Conservation (phyloP, 2,888 invertebrate species). For the Drosophila falleni region DNA sequence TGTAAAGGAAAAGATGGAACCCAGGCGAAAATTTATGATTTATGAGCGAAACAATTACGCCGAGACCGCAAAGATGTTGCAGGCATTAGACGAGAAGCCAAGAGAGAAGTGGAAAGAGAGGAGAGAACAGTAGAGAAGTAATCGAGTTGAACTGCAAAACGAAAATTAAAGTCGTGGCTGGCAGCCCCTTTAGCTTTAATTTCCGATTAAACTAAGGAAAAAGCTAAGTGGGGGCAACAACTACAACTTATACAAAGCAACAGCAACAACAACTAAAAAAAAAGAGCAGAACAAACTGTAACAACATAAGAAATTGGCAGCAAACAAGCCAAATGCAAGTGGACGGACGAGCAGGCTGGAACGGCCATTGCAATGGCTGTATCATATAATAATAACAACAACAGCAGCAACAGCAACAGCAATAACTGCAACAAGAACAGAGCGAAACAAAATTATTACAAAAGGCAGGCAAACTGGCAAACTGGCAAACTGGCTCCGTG, state of each 20-base stretch:
- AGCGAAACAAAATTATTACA: constrained; percentile 76
- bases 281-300: constrained; percentile 74
- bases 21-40: constrained; percentile 74
- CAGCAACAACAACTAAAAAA: constrained; percentile 21
- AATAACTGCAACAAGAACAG: constrained; percentile 25
- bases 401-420: constrained; percentile 39
- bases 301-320: constrained; percentile 81
- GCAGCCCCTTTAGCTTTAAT: constrained; percentile 80
- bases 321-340: constrained; percentile 73
- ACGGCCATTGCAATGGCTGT: constrained; percentile 77
- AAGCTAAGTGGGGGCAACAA: constrained; percentile 68
- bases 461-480: constrained; percentile 56
- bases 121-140: constrained; percentile 5
- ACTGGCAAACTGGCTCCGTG: constrained; percentile 42
- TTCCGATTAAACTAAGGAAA: constrained; percentile 76
- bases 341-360: constrained; percentile 32
- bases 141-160: constrained; percentile 57
- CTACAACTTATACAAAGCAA: constrained; percentile 33
- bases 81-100: constrained; percentile 60
- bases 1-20: constrained; percentile 63
- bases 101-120: background rate
- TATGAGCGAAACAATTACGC: constrained; percentile 76
- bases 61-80: constrained; percentile 71
- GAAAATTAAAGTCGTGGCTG: constrained; percentile 80
- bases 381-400: constrained; percentile 80